Conservation (phyloP, 92 coral and sea anemone species). For the Epizoanthus rinbou region DNA sequence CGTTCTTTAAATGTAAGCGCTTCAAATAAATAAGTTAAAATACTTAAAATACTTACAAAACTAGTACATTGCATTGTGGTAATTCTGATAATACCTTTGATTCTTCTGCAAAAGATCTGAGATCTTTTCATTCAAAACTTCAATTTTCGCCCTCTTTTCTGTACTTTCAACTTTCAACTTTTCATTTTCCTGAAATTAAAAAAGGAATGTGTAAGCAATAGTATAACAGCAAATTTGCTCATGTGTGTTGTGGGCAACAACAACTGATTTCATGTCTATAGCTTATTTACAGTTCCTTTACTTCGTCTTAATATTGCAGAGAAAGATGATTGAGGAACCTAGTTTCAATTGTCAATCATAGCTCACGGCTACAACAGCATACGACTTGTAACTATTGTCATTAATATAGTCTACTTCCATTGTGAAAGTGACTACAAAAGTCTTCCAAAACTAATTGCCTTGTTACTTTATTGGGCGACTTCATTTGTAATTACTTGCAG, state of each 20-base stretch:
- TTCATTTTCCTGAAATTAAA: slow-evolving; percentile 82
- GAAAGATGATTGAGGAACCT: too few relatives aligned
- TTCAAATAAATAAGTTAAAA: too few relatives aligned
- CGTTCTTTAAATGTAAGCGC: too few relatives aligned
- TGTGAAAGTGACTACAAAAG: too few relatives aligned
- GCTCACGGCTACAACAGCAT: too few relatives aligned
- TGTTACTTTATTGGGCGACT: too few relatives aligned
- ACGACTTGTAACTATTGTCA: too few relatives aligned
- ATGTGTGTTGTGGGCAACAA: not conserved
- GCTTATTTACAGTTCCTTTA: not conserved
- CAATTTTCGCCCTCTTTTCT: slow-evolving; percentile 82
- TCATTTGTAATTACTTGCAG: too few relatives aligned
- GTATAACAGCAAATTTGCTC: not conserved
- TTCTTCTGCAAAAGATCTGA: slow-evolving; percentile 91
- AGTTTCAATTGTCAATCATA: too few relatives aligned
- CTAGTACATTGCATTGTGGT: not conserved
- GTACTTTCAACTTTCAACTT: slow-evolving; percentile 81
- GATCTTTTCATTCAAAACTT: slow-evolving; percentile 82
- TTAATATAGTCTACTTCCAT: too few relatives aligned
- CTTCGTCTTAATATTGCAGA: not conserved
- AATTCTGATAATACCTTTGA: slow-evolving; percentile 70
- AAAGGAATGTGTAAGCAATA: not conserved
- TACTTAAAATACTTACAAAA: too few relatives aligned
- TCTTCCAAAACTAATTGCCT: too few relatives aligned
- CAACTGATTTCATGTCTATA: not conserved